Base-by-base conservation (phyloP, 2,113 vertebrate genomes). In the Bagarius yarrelli region DNA sequence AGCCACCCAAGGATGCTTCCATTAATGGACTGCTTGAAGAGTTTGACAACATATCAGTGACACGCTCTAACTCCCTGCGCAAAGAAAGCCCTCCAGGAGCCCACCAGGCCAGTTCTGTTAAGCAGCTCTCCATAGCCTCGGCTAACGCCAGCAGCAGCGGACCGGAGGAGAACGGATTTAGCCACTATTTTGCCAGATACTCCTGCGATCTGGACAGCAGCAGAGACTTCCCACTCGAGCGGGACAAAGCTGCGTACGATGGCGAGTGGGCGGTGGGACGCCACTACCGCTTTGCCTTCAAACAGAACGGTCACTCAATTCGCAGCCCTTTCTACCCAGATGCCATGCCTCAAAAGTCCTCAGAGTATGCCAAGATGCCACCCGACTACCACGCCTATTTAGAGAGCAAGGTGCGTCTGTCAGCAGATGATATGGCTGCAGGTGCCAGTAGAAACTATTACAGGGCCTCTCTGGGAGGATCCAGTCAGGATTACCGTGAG, bases 11-110 rank as follows among this genome's bases (percentile, higher is more conserved):
- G 87, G 97, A 98, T 71, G 91, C 94, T 40, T 96, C 97, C 83
- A 98, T 99, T 91, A 99, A 99, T 0, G 98, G 98, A 77, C 93
- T 99, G 59, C 93, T 99, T 27, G 97, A 99, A 89, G 97, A 98
- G 86, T 98, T 99, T 0, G 96, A 99, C 94, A 98, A 95, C 86
- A 98, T 99, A 89, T 99, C 98, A 0, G 98, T 99, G 83, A 98
- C 98, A 0, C 95, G 97, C 40, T 99, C 98, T 89, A 99, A 99
- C 88, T 99, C 98, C 32, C 91, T 99, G 78, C 93, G 98, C 60
- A 98, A 98, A 85, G 97, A 99, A 87, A 99, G 98, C 56, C 97
- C 97, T 0, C 95, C 96, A 6, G 95, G 95, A 5, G 89, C 94
- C 13, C 95, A 95, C 84, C 95, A 94, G 83, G 93, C 94, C 1